These are phyloP conservation scores for Salminus brasiliensis DNA, from an alignment of 2,113 vertebrate genomes.

Conservation along the genomic window DNA sequence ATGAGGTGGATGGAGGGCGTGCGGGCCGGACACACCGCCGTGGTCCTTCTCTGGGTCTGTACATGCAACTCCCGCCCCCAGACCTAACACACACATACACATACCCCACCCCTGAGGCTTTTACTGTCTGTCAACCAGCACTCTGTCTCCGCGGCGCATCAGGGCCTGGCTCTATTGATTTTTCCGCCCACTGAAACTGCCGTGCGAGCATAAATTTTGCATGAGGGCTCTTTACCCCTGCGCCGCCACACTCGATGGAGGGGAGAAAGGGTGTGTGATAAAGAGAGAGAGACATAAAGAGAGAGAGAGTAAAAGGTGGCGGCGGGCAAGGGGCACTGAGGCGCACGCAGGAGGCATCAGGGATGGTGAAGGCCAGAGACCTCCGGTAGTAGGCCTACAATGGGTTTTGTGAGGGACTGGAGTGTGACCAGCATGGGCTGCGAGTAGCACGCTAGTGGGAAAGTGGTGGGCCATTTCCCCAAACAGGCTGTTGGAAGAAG, in stretches of 20 bases:
- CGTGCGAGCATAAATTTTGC: slow-evolving; percentile 99
- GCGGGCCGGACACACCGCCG: too few species aligned
- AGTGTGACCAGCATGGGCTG: neutral
- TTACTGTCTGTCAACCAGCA: slow-evolving; percentile 99
- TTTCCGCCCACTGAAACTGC: slow-evolving; percentile 98
- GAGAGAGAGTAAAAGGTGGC: too few species aligned
- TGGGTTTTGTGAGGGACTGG: slow-evolving; percentile 10
- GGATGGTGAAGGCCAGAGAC: neutral
- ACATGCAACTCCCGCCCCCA: slow-evolving; percentile 77
- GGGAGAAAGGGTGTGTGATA: slow-evolving; percentile 73
- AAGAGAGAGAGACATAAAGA: slow-evolving; percentile 5
- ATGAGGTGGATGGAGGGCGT: slow-evolving; percentile 75
- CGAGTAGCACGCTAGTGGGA: neutral
- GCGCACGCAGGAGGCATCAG: neutral
- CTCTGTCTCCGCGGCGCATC: slow-evolving; percentile 97
- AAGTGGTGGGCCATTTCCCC: neutral
- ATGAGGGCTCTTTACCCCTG: slow-evolving; percentile 97
- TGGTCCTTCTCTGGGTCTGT: slow-evolving; percentile 80
- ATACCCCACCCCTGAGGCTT: slow-evolving; percentile 89
- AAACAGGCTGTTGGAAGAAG: neutral
- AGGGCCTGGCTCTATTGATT: slow-evolving; percentile 96
- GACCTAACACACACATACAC: neutral
- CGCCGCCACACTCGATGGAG: slow-evolving; percentile 94
- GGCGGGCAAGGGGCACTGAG: neutral
- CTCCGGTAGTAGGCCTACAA: neutral